These are phyloP conservation scores for Lasiurus cinereus DNA, from an alignment of 2,113 vertebrate species.

Conservation along the genomic window DNA sequence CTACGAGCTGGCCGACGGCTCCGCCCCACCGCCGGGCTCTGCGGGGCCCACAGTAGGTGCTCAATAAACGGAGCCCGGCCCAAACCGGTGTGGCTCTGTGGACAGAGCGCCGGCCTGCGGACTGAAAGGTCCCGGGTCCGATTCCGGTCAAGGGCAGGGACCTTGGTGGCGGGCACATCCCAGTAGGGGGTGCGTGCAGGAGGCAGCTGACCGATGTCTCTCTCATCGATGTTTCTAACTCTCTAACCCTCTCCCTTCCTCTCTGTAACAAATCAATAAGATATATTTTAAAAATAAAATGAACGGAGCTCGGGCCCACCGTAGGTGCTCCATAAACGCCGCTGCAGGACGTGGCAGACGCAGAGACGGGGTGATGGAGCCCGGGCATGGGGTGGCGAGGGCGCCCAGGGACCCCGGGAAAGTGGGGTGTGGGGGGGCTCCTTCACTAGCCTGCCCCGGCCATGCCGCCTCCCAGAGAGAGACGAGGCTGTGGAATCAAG, in stretches of 20 bases:
- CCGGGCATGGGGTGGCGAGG: background rate
- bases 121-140: too few species aligned
- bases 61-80: conserved; percentile 60
- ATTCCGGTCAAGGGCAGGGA: too few species aligned
- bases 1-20: conserved; percentile 59
- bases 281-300: too few species aligned
- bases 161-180: too few species aligned
- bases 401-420: background rate
- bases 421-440: background rate
- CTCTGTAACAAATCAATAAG: too few species aligned
- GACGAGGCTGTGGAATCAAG: background rate
- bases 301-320: too few species aligned
- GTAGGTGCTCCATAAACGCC: conserved; percentile 65
- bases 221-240: too few species aligned
- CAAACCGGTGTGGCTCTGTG: too few species aligned
- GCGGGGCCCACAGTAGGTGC: background rate
- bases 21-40: rapidly evolving
- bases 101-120: too few species aligned
- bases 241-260: too few species aligned
- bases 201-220: too few species aligned
- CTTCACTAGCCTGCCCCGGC: background rate
- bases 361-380: background rate
- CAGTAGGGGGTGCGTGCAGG: too few species aligned
- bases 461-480: background rate
- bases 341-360: background rate